A percentile compares a stretch with the other conserved stretches of the same genome.
Conservation (phyloP, 2,888 invertebrate species). For the Lycophotia porphyrea region DNA sequence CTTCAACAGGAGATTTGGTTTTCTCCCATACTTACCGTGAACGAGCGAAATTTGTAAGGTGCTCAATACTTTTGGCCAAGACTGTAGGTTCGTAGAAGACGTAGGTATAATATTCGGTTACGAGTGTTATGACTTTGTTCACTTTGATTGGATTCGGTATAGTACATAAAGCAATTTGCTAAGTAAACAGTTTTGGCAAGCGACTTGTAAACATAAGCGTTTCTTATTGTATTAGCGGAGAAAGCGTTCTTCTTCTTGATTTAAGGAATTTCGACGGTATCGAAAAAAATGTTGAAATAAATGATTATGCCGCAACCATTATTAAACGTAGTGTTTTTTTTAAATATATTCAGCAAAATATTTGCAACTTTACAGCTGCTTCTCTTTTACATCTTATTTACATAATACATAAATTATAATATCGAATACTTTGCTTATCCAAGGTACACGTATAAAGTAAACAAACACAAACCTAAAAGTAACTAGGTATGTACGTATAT, state of each 20-base stretch:
- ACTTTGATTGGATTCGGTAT: constrained; percentile 68
- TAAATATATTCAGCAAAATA: neutral
- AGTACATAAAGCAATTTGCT: constrained; percentile 77
- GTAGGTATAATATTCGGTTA: constrained; percentile 41
- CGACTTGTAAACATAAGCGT: constrained; percentile 74
- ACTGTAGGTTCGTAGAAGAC: constrained; percentile 13
- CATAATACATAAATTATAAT: constrained; percentile 34
- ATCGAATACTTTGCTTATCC: constrained; percentile 28
- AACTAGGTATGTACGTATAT: neutral
- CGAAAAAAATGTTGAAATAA: constrained; percentile 2
- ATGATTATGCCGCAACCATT: neutral
- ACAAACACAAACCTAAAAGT: constrained; percentile 29
- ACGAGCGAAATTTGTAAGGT: too few relatives aligned
- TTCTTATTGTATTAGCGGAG: constrained; percentile 62
- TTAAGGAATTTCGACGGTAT: constrained; percentile 7
- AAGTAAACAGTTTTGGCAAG: constrained; percentile 79
- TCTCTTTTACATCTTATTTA: constrained; percentile 17
- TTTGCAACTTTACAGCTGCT: neutral
- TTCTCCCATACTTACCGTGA: too few relatives aligned
- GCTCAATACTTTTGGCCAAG: too few relatives aligned
- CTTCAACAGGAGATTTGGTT: too few relatives aligned
- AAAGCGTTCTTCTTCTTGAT: constrained; percentile 48
- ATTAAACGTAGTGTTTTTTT: neutral
- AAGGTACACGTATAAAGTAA: constrained; percentile 1
- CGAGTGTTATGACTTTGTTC: constrained; percentile 54